Percentiles rank a stretch among this genome's conserved stretches.
Conservation (phyloP, 2,888 invertebrate genomes). For the Carterocephalus palaemon region DNA sequence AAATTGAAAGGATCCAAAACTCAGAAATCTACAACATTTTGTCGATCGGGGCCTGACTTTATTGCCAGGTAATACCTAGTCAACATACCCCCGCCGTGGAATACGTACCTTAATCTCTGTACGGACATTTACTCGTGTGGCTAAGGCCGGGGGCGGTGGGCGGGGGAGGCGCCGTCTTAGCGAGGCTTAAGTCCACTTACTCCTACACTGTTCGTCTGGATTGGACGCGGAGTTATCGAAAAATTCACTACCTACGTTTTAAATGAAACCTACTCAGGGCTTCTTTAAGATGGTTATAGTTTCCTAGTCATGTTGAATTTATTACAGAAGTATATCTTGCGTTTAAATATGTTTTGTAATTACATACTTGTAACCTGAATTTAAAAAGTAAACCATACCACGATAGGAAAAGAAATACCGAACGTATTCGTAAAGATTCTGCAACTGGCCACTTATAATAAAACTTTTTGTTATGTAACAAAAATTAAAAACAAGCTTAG, state of each 20-base stretch:
- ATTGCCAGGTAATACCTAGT: background rate
- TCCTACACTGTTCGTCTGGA: constrained; percentile 39
- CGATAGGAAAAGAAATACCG: no score
- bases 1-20: no score
- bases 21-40: background rate
- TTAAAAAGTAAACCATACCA: no score
- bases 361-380: no score
- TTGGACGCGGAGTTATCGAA: constrained; percentile 26
- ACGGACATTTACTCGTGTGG: constrained; percentile 20
- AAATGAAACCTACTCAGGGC: constrained; percentile 2
- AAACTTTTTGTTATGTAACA: no score
- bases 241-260: constrained; percentile 23
- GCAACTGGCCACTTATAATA: no score
- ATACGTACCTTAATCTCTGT: constrained; percentile 19
- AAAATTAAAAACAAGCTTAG: no score
- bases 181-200: constrained; percentile 24
- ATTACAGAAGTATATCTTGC: no score
- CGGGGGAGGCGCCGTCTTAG: constrained; percentile 17
- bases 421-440: no score
- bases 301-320: constrained; percentile 31
- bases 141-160: constrained; percentile 18
- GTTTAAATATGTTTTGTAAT: no score
- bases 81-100: constrained; percentile 20
- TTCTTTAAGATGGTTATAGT: no score
- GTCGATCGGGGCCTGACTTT: no score